A percentile compares a stretch with the other conserved stretches of the same genome.
Conservation (phyloP, 2,888 invertebrate species). For the Phorcus lineatus region DNA sequence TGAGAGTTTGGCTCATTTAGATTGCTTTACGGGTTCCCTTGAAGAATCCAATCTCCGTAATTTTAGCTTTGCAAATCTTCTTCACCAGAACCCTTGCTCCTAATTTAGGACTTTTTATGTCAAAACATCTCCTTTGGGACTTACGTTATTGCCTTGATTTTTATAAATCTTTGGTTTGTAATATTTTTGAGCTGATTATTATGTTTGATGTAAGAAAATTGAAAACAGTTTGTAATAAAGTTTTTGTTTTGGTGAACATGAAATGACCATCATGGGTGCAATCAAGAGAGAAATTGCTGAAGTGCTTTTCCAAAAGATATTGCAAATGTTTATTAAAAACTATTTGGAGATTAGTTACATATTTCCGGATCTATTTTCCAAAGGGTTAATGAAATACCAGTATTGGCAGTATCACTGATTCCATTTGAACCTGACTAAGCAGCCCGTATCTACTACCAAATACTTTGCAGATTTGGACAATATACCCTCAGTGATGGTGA, state of each 20-base stretch:
- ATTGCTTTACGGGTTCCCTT: neutral
- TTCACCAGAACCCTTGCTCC: neutral
- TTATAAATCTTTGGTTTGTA: neutral
- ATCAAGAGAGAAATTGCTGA: no score
- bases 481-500: no score
- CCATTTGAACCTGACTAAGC: no score
- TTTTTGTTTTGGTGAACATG: neutral
- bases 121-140: neutral
- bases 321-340: no score
- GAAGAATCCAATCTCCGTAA: neutral
- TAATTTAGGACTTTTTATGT: neutral
- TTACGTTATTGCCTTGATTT: neutral
- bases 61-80: neutral
- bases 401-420: no score
- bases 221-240: neutral
- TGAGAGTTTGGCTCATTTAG: neutral
- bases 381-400: no score
- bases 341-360: no score
- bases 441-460: no score
- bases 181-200: neutral
- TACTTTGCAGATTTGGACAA: no score
- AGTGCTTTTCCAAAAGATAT: no score
- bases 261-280: no score
- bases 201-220: neutral
- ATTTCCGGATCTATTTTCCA: no score